Evolutionary conservation across 2,888 invertebrate species (phyloP).

Genomic region (Zygogramma bicolorata): DNA sequence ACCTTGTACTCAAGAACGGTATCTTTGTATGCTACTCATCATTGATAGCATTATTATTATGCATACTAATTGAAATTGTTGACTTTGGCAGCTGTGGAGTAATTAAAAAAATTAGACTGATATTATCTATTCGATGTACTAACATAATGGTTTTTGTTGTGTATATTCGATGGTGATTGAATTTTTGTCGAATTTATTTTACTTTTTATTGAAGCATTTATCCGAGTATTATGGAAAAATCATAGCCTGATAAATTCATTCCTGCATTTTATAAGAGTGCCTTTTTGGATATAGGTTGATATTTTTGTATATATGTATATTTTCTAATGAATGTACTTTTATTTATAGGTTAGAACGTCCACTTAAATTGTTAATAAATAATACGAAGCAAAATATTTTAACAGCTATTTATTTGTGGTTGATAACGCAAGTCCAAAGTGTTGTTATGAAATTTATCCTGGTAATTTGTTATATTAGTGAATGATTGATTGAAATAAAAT

Average conservation of each 20-base stretch:
- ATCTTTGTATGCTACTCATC: neutral
- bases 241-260: slow-evolving; percentile 34
- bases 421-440: slow-evolving; percentile 4
- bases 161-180: neutral
- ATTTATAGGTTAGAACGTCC: slow-evolving; percentile 23
- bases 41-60: neutral
- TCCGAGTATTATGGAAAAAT: slow-evolving; percentile 21
- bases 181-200: slow-evolving; percentile 1
- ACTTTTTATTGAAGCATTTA: slow-evolving; percentile 9
- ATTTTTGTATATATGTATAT: slow-evolving; percentile 43
- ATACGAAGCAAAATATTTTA: slow-evolving; percentile 22
- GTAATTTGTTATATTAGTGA: slow-evolving; percentile 13
- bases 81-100: slow-evolving; percentile 5
- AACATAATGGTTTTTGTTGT: neutral
- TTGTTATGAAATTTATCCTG: neutral
- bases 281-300: slow-evolving; percentile 24
- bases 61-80: neutral
- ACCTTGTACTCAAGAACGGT: neutral
- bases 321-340: slow-evolving; percentile 31
- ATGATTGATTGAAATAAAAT: slow-evolving; percentile 3
- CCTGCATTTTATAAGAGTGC: slow-evolving; percentile 31
- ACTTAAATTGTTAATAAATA: slow-evolving; percentile 25
- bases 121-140: neutral
- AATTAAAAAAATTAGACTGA: slow-evolving; percentile 11
- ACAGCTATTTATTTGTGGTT: slow-evolving; percentile 26